Evolutionary conservation across 2,888 invertebrate genomes (phyloP).

Genomic region (Caenorhabditis zanzibari): DNA sequence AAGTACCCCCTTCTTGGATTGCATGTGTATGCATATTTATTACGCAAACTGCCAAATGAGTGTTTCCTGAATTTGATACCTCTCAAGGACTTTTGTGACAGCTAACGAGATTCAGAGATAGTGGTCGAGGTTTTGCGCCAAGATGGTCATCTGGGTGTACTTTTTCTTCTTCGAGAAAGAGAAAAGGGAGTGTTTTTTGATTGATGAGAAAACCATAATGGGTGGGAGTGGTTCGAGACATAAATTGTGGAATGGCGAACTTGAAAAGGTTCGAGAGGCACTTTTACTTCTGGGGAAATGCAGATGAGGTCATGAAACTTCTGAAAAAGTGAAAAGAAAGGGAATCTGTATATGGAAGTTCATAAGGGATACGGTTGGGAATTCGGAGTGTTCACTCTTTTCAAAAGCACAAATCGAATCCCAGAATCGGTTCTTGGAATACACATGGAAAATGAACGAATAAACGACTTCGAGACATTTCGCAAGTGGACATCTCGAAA

Average conservation of each 20-base stretch:
- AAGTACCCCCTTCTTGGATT: constrained; percentile 26
- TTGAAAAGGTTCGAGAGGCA: not conserved
- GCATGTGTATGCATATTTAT: constrained; percentile 52
- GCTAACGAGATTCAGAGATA: not conserved
- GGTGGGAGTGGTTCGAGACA: constrained; percentile 19
- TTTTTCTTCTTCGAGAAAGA: not conserved
- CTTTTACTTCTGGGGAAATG: not conserved
- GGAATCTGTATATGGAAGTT: not conserved
- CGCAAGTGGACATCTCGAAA: too few relatives aligned
- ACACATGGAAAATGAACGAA: too few relatives aligned
- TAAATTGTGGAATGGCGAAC: constrained; percentile 20
- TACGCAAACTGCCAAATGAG: constrained; percentile 46
- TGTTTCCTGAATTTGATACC: constrained; percentile 48
- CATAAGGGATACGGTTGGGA: not conserved
- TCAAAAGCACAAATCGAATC: too few relatives aligned
- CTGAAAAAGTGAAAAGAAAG: not conserved
- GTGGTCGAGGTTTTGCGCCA: constrained; percentile 28
- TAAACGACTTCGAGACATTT: too few relatives aligned
- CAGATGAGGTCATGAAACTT: constrained; percentile 12
- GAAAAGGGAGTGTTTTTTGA: constrained; percentile 19
- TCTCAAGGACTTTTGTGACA: constrained; percentile 46
- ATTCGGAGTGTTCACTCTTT: too few relatives aligned
- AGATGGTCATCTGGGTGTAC: not conserved
- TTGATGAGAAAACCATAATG: constrained; percentile 5
- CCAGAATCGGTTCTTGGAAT: too few relatives aligned